Percentiles rank a stretch among this genome's conserved stretches.
These are phyloP conservation scores for Ferdinandea cuprea DNA, from an alignment of 2,888 invertebrate species.

Conservation along the genomic window DNA sequence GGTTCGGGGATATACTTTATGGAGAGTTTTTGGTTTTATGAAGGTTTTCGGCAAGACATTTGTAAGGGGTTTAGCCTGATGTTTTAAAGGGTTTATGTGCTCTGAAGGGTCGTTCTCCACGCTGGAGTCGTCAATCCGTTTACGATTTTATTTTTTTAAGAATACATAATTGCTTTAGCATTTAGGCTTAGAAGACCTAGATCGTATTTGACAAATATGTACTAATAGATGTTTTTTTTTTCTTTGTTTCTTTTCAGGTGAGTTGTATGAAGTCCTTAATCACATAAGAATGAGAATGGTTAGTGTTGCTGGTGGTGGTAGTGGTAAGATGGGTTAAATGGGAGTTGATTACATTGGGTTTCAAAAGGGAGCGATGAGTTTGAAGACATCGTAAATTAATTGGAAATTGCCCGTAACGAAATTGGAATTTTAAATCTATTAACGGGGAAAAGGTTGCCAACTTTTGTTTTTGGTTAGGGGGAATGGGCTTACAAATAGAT, in stretches of 20 bases:
- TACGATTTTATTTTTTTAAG: constrained; percentile 53
- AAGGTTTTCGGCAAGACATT: constrained; percentile 29
- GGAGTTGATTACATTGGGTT: background rate
- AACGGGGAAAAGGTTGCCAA: no score
- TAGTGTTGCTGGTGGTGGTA: no score
- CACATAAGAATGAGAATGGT: no score
- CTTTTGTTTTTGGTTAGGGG: background rate
- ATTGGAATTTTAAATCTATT: background rate
- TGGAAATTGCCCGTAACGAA: background rate
- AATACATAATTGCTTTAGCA: constrained; percentile 57
- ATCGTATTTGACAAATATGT: constrained; percentile 26
- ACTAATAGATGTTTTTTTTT: constrained; percentile 25
- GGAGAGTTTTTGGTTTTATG: constrained; percentile 47
- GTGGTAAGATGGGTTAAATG: constrained; percentile 19
- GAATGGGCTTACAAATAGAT: background rate
- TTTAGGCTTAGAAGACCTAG: background rate
- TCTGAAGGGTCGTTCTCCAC: constrained; percentile 6
- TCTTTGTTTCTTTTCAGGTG: constrained; percentile 36
- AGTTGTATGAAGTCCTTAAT: constrained; percentile 1
- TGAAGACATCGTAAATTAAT: constrained; percentile 11
- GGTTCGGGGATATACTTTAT: constrained; percentile 23
- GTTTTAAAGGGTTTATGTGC: constrained; percentile 44
- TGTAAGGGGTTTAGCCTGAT: constrained; percentile 22
- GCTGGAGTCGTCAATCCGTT: constrained; percentile 51
- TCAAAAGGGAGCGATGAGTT: background rate